These are phyloP conservation scores for Bubo bubo DNA, from an alignment of 2,113 vertebrate species.

Conservation along the genomic window DNA sequence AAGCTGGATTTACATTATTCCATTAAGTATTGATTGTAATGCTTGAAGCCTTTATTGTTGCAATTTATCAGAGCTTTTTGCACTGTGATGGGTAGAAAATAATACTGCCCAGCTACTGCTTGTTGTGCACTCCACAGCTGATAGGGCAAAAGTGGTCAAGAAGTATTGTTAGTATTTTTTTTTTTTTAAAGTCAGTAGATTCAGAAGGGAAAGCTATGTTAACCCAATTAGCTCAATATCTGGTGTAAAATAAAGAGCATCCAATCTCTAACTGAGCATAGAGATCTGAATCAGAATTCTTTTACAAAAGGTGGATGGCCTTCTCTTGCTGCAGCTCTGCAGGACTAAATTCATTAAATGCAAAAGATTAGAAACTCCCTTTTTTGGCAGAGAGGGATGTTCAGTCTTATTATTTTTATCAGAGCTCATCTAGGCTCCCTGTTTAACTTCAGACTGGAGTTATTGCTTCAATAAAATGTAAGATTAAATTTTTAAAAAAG, in stretches of 20 bases:
- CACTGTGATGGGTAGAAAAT: slow-evolving; percentile 40
- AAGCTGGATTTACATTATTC: slow-evolving; percentile 65
- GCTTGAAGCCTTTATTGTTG: slow-evolving; percentile 63
- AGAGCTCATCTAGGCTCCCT: background rate
- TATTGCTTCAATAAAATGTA: background rate
- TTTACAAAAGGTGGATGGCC: background rate
- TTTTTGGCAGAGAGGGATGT: background rate
- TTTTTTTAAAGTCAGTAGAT: background rate
- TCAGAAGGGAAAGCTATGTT: background rate
- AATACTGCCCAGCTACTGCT: background rate
- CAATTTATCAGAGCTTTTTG: slow-evolving; percentile 59
- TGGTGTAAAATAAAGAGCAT: background rate
- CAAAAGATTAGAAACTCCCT: background rate
- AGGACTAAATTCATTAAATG: background rate
- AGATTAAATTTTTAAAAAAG: background rate
- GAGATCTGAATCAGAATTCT: background rate
- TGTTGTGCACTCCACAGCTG: background rate
- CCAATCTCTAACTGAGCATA: background rate
- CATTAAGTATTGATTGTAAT: slow-evolving; percentile 64
- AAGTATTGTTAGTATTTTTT: background rate
- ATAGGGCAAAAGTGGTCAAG: background rate
- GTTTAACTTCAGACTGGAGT: background rate
- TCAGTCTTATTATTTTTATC: background rate
- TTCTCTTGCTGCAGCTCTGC: background rate
- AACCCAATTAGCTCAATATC: background rate